These are phyloP conservation scores for Smittia aterrima DNA, from an alignment of 2,888 invertebrate genomes.

Conservation along the genomic window DNA sequence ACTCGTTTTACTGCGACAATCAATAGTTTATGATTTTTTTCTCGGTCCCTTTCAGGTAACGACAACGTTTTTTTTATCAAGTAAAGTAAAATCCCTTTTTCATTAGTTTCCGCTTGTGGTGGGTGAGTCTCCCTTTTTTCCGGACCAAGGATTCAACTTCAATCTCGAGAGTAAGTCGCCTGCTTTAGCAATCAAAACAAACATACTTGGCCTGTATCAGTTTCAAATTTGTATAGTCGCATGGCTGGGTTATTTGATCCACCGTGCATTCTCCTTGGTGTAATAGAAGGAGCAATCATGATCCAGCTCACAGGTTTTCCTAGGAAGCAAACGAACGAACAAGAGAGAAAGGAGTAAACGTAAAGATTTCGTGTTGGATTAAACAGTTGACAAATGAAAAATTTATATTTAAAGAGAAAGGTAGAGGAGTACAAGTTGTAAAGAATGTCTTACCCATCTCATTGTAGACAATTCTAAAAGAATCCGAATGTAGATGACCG, in stretches of 20 bases:
- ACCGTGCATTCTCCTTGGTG: slow-evolving; percentile 74
- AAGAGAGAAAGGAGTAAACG: not conserved
- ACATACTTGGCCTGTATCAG: slow-evolving; percentile 77
- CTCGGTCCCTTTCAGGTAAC: too few relatives aligned
- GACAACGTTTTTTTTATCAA: too few relatives aligned
- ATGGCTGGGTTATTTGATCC: slow-evolving; percentile 85
- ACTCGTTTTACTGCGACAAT: too few relatives aligned
- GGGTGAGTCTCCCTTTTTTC: too few relatives aligned
- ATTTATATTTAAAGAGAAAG: not conserved
- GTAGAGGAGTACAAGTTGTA: not conserved
- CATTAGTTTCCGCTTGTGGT: too few relatives aligned
- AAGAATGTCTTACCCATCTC: slow-evolving; percentile 63
- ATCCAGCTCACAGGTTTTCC: slow-evolving; percentile 83
- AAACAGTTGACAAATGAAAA: slow-evolving; percentile 26
- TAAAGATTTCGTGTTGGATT: not conserved
- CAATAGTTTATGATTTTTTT: too few relatives aligned
- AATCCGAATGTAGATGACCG: slow-evolving; percentile 88
- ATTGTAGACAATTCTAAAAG: slow-evolving; percentile 82
- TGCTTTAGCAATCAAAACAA: slow-evolving; percentile 14
- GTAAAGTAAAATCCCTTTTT: too few relatives aligned
- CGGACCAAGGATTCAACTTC: too few relatives aligned
- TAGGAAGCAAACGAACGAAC: slow-evolving; percentile 49
- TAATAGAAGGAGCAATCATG: slow-evolving; percentile 85
- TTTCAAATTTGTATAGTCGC: slow-evolving; percentile 86
- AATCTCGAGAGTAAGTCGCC: too few relatives aligned